These are phyloP conservation scores for Mormyrus iriodes DNA, from an alignment of 2,113 vertebrate species.

Conservation along the genomic window DNA sequence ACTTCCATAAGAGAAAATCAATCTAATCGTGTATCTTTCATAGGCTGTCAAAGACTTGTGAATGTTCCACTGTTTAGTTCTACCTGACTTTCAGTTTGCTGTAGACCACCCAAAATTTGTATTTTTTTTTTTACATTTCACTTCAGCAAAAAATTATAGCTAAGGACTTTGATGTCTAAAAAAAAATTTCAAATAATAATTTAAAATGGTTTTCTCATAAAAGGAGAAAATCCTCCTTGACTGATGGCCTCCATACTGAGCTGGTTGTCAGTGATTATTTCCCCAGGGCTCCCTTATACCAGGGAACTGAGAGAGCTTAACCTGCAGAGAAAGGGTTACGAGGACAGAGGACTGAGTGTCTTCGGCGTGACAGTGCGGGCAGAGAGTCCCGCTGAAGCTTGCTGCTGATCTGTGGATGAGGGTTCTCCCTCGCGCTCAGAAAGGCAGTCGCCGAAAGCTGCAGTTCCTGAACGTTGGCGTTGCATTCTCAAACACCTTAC, in stretches of 20 bases:
- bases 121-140: background rate
- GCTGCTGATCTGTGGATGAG: background rate
- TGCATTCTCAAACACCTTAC: background rate
- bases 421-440: background rate
- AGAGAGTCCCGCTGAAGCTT: background rate
- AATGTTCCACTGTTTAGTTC: background rate
- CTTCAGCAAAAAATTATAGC: background rate
- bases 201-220: background rate
- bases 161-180: background rate
- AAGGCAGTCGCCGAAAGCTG: background rate
- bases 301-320: background rate
- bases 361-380: background rate
- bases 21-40: background rate
- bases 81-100: background rate
- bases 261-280: background rate
- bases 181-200: background rate
- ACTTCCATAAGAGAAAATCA: background rate
- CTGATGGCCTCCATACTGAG: background rate
- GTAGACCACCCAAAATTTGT: background rate
- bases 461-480: background rate
- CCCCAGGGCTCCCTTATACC: background rate
- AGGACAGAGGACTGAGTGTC: background rate
- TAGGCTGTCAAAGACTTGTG: background rate
- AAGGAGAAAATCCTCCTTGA: background rate
- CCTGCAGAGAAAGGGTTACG: background rate